Conservation (phyloP, 2,113 vertebrate genomes). For the Lanius ludovicianus region DNA sequence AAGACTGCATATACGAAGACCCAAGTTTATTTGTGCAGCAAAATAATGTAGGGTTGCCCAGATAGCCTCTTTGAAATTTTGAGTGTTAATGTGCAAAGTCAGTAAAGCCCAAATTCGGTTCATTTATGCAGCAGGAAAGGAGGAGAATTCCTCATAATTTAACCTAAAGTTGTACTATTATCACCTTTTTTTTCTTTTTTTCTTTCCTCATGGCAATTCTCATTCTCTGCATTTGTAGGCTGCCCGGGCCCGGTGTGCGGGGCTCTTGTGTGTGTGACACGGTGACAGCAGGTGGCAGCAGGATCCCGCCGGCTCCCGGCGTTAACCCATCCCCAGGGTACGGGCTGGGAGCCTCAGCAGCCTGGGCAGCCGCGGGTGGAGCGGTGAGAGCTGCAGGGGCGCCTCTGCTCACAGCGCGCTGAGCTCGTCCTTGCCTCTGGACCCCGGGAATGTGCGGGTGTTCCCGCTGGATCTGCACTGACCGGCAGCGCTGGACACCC, state of each 20-base stretch:
- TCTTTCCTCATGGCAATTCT: fast-evolving
- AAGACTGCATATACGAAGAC: fast-evolving
- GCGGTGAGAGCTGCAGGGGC: fast-evolving
- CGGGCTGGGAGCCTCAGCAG: fast-evolving
- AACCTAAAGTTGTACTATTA: fast-evolving
- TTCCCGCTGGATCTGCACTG: fast-evolving
- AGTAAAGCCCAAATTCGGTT: not conserved
- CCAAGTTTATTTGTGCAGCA: not conserved
- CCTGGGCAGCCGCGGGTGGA: fast-evolving
- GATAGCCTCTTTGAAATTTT: not conserved
- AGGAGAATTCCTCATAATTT: not conserved
- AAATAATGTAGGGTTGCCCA: not conserved
- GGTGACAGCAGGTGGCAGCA: conserved; percentile 62
- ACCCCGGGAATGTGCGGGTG: fast-evolving
- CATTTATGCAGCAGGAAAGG: not conserved
- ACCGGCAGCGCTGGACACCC: not conserved
- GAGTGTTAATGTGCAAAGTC: not conserved
- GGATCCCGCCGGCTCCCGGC: not conserved
- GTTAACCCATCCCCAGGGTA: fast-evolving
- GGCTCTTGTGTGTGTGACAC: not conserved
- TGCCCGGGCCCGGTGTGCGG: not conserved
- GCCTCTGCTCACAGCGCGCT: fast-evolving
- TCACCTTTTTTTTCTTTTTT: no score
- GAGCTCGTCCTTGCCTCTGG: not conserved
- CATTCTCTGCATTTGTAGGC: fast-evolving